Evolutionary conservation across 2,888 invertebrate genomes (phyloP).

Genomic region (Carcina quercana): DNA sequence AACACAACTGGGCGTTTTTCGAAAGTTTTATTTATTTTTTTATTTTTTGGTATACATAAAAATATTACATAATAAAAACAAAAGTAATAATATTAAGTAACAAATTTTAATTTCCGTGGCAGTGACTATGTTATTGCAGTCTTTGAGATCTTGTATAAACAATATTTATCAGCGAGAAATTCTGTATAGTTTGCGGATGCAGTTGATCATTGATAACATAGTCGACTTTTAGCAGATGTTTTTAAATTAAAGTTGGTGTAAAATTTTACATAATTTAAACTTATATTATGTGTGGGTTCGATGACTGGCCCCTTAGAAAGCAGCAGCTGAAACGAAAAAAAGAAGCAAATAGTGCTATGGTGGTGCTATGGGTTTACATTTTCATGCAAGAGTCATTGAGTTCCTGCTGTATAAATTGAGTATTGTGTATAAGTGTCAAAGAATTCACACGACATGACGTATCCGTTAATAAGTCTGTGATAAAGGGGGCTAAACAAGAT

Average conservation of each 20-base stretch:
- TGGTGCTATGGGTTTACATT: no score
- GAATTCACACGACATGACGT: no score
- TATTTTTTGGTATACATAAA: conserved; percentile 60
- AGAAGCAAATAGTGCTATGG: no score
- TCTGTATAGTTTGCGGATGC: background rate
- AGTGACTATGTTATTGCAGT: conserved; percentile 70
- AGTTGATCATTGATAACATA: conserved; percentile 42
- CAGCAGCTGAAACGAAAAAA: conserved; percentile 62
- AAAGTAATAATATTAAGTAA: conserved; percentile 38
- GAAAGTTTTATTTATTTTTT: conserved; percentile 58
- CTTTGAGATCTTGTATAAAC: conserved; percentile 51
- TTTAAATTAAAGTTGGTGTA: conserved; percentile 45
- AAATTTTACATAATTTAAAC: conserved; percentile 36
- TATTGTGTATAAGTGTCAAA: no score
- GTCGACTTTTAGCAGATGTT: conserved; percentile 47
- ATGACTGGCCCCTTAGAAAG: conserved; percentile 55
- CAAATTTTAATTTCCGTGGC: conserved; percentile 52
- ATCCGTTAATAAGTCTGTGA: no score
- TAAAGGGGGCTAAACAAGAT: no score
- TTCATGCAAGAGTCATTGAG: no score
- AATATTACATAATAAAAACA: conserved; percentile 60
- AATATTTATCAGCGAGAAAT: no score
- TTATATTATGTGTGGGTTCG: conserved; percentile 42
- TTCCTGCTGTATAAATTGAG: no score
- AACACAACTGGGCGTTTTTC: conserved; percentile 29